Evolutionary conservation across 2,888 invertebrate species (phyloP), one percentile per base, ranked within the genome.

Genomic region (Epirrhoe alternata): DNA sequence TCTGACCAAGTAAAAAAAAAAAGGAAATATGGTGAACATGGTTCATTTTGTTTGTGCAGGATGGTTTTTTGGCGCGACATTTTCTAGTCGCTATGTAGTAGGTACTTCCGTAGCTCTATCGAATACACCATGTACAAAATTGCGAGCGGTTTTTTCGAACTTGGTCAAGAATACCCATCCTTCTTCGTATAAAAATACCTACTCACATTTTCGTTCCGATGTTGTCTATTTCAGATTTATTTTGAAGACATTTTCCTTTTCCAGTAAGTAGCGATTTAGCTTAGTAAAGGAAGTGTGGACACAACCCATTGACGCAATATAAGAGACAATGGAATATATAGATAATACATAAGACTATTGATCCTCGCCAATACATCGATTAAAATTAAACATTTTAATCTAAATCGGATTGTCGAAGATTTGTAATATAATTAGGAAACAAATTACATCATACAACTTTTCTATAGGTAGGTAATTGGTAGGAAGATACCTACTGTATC

Each of bases 291-390:
- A 49, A 56, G 53, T 61, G 14, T 58, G 57, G 64, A 38, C 70
- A 64, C 59, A 60, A 31, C 66, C 51, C 14, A 65, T 70, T 70
- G 70, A 72, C 70, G 73, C 70, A 73, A 70, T 66, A 42, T 47
- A 61, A 63, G 61, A 59, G 49, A n/a, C 63, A 62, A 62, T 68
- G 42, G 33, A 52, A 66, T 56, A 69, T 47, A 3, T 35, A 47
- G 47, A 47, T 16, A 47, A 16, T 47, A n/a, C n/a, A n/a, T n/a
- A 47, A 60, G 57, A 58, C 52, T 61, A 67, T 70, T 70, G 64
- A 68, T 60, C 38, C 63, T 56, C 52, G 47, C 17, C 50, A 50
- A 61, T 16, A 31, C 35, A 63, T 59, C 53, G 67, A 72, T 68
- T 56, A 59, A 45, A 16, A 42, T 58, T 55, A 30, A 56, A 61